These are phyloP conservation scores for Anarhynchus alexandrinus DNA, from an alignment of 2,113 vertebrate species.

Conservation along the genomic window DNA sequence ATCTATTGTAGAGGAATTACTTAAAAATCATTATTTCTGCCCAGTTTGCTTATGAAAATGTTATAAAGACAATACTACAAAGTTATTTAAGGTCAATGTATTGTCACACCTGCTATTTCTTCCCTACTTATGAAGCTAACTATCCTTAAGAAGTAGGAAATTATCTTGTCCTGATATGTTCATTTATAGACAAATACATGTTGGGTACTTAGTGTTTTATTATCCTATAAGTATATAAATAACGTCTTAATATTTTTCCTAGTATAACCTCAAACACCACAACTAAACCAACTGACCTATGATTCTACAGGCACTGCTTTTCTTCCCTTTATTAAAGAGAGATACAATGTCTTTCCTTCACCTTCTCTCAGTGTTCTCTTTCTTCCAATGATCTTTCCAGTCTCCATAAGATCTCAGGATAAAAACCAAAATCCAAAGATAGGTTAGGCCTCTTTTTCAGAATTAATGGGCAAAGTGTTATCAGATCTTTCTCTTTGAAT, in stretches of 20 bases:
- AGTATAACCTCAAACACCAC: not conserved
- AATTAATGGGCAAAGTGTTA: not conserved
- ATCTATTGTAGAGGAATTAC: not conserved
- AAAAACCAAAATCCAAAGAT: not conserved
- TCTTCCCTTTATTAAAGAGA: not conserved
- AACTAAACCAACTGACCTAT: not conserved
- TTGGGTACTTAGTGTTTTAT: not conserved
- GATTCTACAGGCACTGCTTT: not conserved
- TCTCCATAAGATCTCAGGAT: not conserved
- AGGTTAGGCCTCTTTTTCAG: fast-evolving
- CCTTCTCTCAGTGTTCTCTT: not conserved
- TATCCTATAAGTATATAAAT: not conserved
- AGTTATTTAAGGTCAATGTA: not conserved
- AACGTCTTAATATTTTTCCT: not conserved
- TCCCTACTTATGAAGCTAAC: not conserved
- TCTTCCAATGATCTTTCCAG: not conserved
- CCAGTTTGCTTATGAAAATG: not conserved
- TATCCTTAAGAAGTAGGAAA: not conserved
- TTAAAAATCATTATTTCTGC: not conserved
- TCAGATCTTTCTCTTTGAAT: not conserved
- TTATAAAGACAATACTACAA: not conserved
- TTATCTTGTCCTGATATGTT: not conserved
- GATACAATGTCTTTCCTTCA: not conserved
- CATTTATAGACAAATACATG: not conserved
- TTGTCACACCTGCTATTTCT: not conserved